Evolutionary conservation across 2,113 vertebrate species (phyloP).

Genomic region (Sigmodon hispidus): DNA sequence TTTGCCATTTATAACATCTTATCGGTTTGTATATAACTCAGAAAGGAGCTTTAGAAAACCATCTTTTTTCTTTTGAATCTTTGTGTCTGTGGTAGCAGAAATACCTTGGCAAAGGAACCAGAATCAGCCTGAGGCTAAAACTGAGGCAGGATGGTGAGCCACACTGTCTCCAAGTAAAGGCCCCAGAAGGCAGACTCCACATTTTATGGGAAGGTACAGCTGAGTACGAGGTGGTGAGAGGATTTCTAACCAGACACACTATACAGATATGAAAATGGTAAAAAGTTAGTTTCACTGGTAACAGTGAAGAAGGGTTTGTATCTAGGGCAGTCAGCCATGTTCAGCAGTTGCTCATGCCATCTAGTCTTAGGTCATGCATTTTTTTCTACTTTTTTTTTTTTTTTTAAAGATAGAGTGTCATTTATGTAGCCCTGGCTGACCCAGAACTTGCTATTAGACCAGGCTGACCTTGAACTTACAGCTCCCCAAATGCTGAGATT

Average conservation of each 20-base stretch:
- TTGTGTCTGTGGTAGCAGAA: not conserved
- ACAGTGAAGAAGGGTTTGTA: not conserved
- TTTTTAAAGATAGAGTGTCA: not conserved
- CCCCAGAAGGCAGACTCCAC: not conserved
- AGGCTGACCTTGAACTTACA: not conserved
- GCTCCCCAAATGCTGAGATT: not conserved
- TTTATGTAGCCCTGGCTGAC: not conserved
- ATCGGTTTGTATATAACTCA: slow-evolving; percentile 12
- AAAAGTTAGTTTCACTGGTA: not conserved
- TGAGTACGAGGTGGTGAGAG: not conserved
- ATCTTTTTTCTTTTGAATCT: not conserved
- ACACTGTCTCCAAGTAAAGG: not conserved
- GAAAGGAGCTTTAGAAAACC: not conserved
- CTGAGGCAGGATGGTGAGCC: not conserved
- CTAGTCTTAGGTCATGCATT: not conserved
- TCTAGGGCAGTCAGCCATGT: not conserved
- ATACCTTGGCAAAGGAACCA: not conserved
- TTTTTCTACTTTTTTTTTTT: accelerated
- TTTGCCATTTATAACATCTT: slow-evolving; percentile 24
- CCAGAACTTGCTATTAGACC: not conserved
- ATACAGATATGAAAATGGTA: not conserved
- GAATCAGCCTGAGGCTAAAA: not conserved
- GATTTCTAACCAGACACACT: no score
- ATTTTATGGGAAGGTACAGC: not conserved
- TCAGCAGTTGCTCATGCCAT: not conserved